Base-by-base conservation (phyloP, 2,888 invertebrate genomes). In the Lamproptera curius region DNA sequence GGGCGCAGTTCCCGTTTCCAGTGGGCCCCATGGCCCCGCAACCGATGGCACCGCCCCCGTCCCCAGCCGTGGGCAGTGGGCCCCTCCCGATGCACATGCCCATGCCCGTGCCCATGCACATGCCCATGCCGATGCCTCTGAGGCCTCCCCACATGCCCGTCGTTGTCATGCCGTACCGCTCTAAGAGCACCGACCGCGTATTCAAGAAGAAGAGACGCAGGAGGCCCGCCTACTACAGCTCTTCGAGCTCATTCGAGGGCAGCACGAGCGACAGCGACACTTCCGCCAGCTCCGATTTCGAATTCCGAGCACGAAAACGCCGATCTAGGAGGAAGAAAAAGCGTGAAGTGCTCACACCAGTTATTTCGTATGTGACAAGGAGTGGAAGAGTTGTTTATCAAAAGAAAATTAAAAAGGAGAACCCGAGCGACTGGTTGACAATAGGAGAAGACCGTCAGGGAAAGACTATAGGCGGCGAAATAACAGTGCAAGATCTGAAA, bases 321-420 rank as follows among this genome's bases (percentile, higher is more conserved):
- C 42, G 49, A 3, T 33, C 46, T 13, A 47, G 23, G 34, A 42
- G 42, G 31, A 57, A 54, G 36, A 51, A 53, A 36, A 58, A 63
- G 13, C 61, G 66, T 0, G 69, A 81, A 47, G 74, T 82, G 0
- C 53, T 86, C 1, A 84, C 81, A 4, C 85, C 85, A 1, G 79
- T 86, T 0, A 74, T 85, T 0, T 85, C 85, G 0, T 85, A 85
- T 37, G 70, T 86, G 0, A 84, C 83, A 0, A 76, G 76, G 38
- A 76, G 79, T 46, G 85, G 85, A 0, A 75, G 74, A 33, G 80
- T 84, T 2, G 70, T 84, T 1, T 86, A 79, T 48, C 79, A 83
- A 59, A 85, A 83, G 55, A 84, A 76, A 51, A 76, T 85, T 17
- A 76, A 73, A 52, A 79, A 73, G 16, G 74, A 82, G 1, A 76